Evolutionary conservation across 2,797 vertebrate genomes (phyloP), one percentile per base, ranked within the genome.

Genomic region (Florisuga fusca): DNA sequence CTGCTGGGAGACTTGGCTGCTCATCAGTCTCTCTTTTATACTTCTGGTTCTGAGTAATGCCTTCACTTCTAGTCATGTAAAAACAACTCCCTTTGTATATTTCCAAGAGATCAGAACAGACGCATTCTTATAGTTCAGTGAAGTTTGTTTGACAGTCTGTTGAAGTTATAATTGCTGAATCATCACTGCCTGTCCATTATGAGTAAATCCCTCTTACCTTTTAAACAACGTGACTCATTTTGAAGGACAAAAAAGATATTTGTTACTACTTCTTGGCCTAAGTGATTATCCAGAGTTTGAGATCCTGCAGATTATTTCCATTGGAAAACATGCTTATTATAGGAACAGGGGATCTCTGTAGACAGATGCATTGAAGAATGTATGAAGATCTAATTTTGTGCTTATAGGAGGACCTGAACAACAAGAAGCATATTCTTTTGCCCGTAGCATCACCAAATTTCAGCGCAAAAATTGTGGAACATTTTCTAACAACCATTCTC

Each of bases 101-200:
- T 94, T 94, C 89, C 78, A 85, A 71, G 78, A 90, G 92, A 87
- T 90, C 61, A 85, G 81, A 81, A 93, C 68, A 84, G 85, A 93
- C 75, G 51, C 72, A 74, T 90, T 94, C 87, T 95, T 83, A 89
- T 58, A 89, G 84, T 75, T 83, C 90, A 87, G 12, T 89, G 78
- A 88, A 87, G 78, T 90, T 90, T 83, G 54, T 64, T 26, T 74
- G 92, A 90, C 81, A 78, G 64, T 85, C 72, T 64, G 61, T 63
- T 96, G 88, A 93, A 90, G 90, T 90, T 58, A 41, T 79, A 90
- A 87, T 50, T 92, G 89, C 81, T 95, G 95, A 95, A 71, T 93
- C 90, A 95, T 66, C 78, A 58, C 72, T 85, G 88, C 61, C 75
- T 92, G 78, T 79, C 73, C 78, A 62, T 89, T 94, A 63, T 90